Conservation (phyloP, 2,113 vertebrate genomes). For the Cacatua alba region DNA sequence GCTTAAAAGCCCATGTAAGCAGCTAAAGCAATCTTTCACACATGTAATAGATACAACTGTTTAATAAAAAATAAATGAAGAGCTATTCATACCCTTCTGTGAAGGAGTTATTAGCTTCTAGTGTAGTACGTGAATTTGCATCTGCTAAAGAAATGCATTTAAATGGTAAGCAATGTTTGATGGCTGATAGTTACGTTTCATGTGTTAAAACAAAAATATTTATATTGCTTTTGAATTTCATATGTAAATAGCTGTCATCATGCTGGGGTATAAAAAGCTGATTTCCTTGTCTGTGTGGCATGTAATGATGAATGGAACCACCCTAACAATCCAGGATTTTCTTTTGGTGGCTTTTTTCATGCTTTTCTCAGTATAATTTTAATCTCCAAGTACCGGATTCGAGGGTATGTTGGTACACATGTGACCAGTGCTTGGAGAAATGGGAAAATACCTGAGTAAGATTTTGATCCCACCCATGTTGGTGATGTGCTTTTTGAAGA, state of each 20-base stretch:
- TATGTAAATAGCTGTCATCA: neutral
- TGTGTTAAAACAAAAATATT: neutral
- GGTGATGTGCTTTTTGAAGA: too few species aligned
- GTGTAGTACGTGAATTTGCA: neutral
- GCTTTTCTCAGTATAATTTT: neutral
- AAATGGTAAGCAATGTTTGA: neutral
- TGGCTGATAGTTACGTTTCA: neutral
- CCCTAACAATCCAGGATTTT: neutral
- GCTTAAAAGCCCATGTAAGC: slow-evolving; percentile 1
- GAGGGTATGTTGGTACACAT: accelerated
- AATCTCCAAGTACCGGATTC: neutral
- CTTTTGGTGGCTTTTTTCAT: neutral
- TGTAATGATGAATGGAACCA: neutral
- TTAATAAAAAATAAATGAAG: slow-evolving; percentile 63
- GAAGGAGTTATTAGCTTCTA: slow-evolving; percentile 33
- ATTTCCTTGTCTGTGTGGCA: neutral
- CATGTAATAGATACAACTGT: slow-evolving; percentile 51
- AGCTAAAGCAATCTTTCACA: slow-evolving; percentile 33
- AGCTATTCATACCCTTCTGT: slow-evolving; percentile 13
- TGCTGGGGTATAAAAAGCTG: neutral
- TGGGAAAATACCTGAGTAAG: neutral
- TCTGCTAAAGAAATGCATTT: slow-evolving; percentile 5
- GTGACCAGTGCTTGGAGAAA: neutral
- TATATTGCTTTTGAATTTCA: neutral
- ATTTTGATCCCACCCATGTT: neutral